A percentile compares a stretch with the other conserved stretches of the same genome.
Evolutionary conservation across 2,888 invertebrate genomes (phyloP).

Genomic region (Hanleya hanleyi): DNA sequence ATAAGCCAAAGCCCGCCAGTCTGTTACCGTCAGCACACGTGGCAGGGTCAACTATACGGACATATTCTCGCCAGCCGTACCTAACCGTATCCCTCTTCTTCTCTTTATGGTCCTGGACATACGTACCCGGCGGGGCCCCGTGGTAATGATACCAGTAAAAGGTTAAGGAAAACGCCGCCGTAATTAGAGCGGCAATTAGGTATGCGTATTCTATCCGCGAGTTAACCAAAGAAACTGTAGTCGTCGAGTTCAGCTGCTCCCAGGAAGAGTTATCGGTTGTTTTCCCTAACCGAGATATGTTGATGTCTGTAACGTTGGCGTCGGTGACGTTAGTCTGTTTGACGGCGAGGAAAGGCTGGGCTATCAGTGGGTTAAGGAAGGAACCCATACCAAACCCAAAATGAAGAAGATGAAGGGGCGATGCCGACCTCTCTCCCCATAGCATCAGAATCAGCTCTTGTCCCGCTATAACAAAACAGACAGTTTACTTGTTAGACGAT

Average conservation of each 20-base stretch:
- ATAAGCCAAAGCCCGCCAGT: constrained; percentile 42
- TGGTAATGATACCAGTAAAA: constrained; percentile 42
- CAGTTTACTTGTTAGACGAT: too few species aligned
- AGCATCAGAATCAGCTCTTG: constrained; percentile 48
- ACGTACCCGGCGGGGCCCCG: background rate
- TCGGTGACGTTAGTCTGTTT: constrained; percentile 13
- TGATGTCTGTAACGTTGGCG: too few species aligned
- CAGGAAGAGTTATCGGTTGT: constrained; percentile 10
- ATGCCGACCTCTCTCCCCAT: constrained; percentile 55
- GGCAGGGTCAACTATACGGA: constrained; percentile 42
- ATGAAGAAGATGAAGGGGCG: constrained; percentile 54
- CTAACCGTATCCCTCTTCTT: background rate
- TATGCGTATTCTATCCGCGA: constrained; percentile 50
- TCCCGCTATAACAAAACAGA: constrained; percentile 48
- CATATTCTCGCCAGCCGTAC: background rate
- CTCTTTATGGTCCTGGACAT: background rate
- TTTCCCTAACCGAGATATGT: too few species aligned
- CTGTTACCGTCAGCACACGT: constrained; percentile 45
- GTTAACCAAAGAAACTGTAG: constrained; percentile 30
- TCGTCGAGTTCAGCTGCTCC: background rate
- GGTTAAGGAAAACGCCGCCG: constrained; percentile 32
- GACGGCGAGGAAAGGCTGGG: constrained; percentile 50
- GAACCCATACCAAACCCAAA: constrained; percentile 60
- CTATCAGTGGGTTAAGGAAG: constrained; percentile 51
- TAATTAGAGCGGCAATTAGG: constrained; percentile 39